Base-by-base conservation (phyloP, 1,140 invertebrate species). In the Drosophila kurseongensis region DNA sequence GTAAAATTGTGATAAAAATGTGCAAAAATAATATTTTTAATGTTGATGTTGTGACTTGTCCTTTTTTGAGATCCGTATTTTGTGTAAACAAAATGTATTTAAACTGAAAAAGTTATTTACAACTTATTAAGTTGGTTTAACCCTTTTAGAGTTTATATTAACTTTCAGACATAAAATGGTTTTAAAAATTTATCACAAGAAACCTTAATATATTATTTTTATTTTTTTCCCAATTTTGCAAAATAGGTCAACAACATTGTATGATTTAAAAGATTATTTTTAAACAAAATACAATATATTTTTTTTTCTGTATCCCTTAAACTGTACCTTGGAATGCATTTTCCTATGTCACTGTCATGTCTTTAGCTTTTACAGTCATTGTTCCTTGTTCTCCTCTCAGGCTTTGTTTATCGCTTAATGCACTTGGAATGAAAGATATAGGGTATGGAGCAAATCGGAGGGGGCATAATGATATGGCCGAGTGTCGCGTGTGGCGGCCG, bases 401-500 rank as follows among this genome's bases (percentile, higher is more conserved):
- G 36, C 65, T 78, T 75, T 82, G 69, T 80, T 80, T 75, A 75
- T 78, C 75, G 56, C 55, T 69, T 40, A 45, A 57, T 82, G 79
- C 79, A 78, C 41, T 75, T 54, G 55, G 63, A 14, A 51, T 13
- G 50, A 52, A 58, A 71, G 65, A 50, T 57, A 58, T 32, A n/a
- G 67, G 35, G n/a, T 45, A 12, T 42, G 13, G 27, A 29, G 5
- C 6, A 62, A 50, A 45, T 50, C 50, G 29, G 36, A 50, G 14
- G 40, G 27, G 7, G 48, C 6, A 32, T 32, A 35, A 41, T 42
- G 18, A 51, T 14, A 27, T 23, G 42, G 40, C 23, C 44, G 50
- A 59, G 47, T 74, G 77, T 74, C 78, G 74, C 82, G 78, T 88
- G 74, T 88, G 75, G 66, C 62, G 82, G 83, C 69, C 83, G 50